phyloP scores from a whole-genome alignment of 2,113 vertebrate species.

The Forbesichthys agassizii region DNA sequence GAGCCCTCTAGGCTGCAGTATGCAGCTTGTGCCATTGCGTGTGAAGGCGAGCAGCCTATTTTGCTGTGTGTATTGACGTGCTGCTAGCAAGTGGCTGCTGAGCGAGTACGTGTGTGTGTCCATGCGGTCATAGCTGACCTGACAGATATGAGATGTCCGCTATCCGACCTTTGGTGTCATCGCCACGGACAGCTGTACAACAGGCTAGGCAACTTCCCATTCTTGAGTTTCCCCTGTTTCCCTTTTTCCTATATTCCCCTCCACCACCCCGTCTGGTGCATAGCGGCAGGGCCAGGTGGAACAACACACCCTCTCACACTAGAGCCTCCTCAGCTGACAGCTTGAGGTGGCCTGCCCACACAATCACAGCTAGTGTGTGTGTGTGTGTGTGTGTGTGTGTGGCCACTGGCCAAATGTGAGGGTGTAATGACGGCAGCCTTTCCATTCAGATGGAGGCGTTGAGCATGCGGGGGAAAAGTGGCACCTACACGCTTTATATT shows the following conservation, averaged over 20 bases:
- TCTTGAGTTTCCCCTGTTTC: conserved; percentile 7
- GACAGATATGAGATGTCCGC: conserved; percentile 21
- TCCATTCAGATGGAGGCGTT: background rate
- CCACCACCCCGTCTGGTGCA: conserved; percentile 70
- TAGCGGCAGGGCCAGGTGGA: conserved; percentile 68
- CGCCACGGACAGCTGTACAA: conserved; percentile 47
- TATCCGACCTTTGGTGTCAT: conserved; percentile 21
- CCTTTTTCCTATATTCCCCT: conserved; percentile 11
- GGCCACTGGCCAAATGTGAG: conserved; percentile 51
- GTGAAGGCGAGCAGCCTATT: background rate
- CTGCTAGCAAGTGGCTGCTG: background rate
- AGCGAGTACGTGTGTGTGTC: background rate
- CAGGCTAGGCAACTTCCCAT: conserved; percentile 9
- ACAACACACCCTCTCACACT: conserved; percentile 52
- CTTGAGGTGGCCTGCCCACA: conserved; percentile 47
- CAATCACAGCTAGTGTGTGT: conserved; percentile 56
- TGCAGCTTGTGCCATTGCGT: background rate
- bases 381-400: conserved; percentile 14
- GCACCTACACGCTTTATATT: too few species aligned
- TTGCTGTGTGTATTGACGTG: background rate
- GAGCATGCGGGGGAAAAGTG: too few species aligned
- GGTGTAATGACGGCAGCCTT: conserved; percentile 9
- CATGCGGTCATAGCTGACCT: conserved; percentile 3
- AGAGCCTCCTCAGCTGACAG: conserved; percentile 56
- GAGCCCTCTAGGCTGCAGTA: background rate